Evolutionary conservation across 2,113 vertebrate species (phyloP).

Genomic region (Ranitomeya imitator): DNA sequence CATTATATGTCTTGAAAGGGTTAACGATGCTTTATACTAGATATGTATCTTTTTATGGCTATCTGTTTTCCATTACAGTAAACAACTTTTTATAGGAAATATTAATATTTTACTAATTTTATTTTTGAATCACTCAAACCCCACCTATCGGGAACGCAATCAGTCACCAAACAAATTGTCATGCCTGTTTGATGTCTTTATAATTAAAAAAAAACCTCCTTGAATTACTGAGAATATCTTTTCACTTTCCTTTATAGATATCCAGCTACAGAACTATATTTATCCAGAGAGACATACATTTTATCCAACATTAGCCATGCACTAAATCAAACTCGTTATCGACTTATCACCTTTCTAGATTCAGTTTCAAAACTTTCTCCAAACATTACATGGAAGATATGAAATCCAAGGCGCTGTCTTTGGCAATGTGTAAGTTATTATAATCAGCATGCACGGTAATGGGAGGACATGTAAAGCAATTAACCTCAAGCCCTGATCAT

Average conservation of each 20-base stretch:
- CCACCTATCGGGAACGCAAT: no score
- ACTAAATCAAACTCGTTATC: background rate
- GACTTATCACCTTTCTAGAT: background rate
- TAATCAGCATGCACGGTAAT: background rate
- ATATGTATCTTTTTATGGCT: no score
- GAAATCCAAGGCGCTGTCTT: background rate
- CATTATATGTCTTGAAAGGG: no score
- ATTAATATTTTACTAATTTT: no score
- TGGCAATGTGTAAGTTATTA: conserved; percentile 8
- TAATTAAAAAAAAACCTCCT: background rate
- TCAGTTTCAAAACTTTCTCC: background rate
- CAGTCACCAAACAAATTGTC: background rate
- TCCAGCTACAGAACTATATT: background rate
- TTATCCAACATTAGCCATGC: background rate
- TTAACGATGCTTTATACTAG: no score
- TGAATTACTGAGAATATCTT: background rate
- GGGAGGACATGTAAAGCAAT: background rate
- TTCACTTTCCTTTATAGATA: background rate
- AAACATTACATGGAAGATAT: background rate
- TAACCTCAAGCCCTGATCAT: background rate
- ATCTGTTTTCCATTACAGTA: no score
- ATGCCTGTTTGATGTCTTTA: background rate
- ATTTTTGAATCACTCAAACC: no score
- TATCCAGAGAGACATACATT: background rate
- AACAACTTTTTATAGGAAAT: no score